Conservation (phyloP, 92 coral and sea anemone genomes). For the Actinostola sp. region DNA sequence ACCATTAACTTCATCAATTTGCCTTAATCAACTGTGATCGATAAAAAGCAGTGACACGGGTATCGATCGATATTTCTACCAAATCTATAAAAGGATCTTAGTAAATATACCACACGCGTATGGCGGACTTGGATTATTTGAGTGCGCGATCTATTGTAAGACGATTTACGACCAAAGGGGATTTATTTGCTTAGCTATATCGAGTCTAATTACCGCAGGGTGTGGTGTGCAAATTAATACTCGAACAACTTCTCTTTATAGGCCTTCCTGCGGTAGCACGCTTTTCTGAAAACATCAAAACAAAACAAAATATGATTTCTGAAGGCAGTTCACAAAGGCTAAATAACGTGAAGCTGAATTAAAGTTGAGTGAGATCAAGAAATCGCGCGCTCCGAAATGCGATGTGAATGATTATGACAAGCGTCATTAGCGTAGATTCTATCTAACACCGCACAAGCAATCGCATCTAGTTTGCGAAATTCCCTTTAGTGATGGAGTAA, state of each 20-base stretch:
- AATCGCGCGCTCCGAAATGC: neutral
- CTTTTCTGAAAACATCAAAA: constrained; percentile 1
- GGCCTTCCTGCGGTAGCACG: neutral
- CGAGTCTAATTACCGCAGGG: constrained; percentile 28
- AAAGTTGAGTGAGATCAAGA: neutral
- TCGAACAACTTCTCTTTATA: constrained; percentile 6
- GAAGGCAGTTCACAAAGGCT: neutral
- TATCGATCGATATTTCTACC: neutral
- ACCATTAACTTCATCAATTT: constrained; percentile 16
- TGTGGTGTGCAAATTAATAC: constrained; percentile 18
- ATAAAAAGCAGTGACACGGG: constrained; percentile 1
- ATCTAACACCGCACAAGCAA: constrained; percentile 3
- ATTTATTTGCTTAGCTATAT: constrained; percentile 5
- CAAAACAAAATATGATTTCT: neutral
- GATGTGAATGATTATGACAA: neutral
- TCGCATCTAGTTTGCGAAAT: constrained; percentile 27
- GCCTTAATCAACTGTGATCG: neutral
- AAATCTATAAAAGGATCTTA: neutral
- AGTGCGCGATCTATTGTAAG: neutral
- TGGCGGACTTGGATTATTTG: neutral
- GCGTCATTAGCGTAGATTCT: neutral
- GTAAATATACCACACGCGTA: neutral
- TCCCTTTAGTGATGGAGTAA: constrained; percentile 17
- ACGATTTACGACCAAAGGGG: neutral
- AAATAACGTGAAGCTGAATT: neutral